Base-by-base conservation (phyloP, 2,113 vertebrate genomes). In the Perca flavescens region DNA sequence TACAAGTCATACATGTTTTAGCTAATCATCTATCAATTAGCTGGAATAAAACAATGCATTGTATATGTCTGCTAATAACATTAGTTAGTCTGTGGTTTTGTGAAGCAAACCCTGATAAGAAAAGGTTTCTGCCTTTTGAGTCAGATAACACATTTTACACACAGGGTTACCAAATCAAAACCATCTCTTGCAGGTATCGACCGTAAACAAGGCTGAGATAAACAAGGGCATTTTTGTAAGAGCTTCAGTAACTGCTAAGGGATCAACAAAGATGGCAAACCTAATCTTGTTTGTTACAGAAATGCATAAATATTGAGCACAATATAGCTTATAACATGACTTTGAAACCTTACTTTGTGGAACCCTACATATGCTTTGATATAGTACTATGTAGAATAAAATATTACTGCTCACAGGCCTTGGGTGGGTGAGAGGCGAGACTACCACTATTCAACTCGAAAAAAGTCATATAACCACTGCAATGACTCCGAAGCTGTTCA, bases 281-380 rank as follows among this genome's bases (percentile, higher is more conserved):
- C 83, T 71, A 61, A 83, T 77, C 46, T 36, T 80, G 69, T 89
- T 90, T 80, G 71, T 72, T 64, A 61, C 58, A 78, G 28, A 80
- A 62, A 40, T 0, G 3, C 47, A 57, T n/a, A 1, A 57, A 22
- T 57, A 67, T 73, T 81, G 79, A 53, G 62, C 43, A 40, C 12
- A 53, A 16, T 61, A 34, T 10, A 72, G 40, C 17, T 66, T 25
- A 13, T 25, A n/a, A 50, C 15, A 6, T 31, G 25, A 52, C 13
- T 34, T 64, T 50, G 21, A 5, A 65, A 76, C 60, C 49, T 62
- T 28, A n/a, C 25, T 28, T 7, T 34, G 10, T 34, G 43, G 17
- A 49, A 22, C 43, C 9, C 57, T 9, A 8, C 21, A 16, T 19
- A 40, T 4, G 43, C 28, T 47, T 19, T 0, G 9, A 40, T 54